Conservation (phyloP, 2,797 vertebrate genomes). For the Karalla daura region DNA sequence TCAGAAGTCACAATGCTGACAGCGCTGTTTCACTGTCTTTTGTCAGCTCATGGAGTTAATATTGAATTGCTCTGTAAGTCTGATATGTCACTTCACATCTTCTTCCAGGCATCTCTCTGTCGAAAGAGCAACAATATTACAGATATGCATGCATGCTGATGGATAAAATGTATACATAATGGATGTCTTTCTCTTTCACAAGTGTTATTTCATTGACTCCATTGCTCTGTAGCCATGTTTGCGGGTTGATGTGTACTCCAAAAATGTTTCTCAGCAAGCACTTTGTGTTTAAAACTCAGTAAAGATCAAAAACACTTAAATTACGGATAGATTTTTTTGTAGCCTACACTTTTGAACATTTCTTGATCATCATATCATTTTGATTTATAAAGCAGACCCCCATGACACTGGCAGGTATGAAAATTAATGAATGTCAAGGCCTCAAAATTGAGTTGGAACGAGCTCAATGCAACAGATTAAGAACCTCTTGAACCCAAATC, state of each 20-base stretch:
- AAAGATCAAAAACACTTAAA: background rate
- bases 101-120: constrained; percentile 18
- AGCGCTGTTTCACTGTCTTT: constrained; percentile 19
- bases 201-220: constrained; percentile 1
- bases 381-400: no score
- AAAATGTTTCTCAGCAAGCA: background rate
- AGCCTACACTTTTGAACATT: background rate
- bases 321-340: constrained; percentile 2
- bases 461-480: background rate
- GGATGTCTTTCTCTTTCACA: background rate
- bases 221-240: constrained; percentile 10
- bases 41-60: constrained; percentile 45
- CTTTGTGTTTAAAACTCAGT: background rate
- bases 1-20: constrained; percentile 20
- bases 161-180: background rate
- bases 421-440: no score
- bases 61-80: constrained; percentile 47
- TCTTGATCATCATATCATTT: background rate
- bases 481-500: background rate
- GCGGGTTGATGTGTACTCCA: background rate
- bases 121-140: no score
- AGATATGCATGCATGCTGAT: background rate
- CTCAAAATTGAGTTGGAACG: background rate
- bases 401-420: no score
- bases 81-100: constrained; percentile 1